These are phyloP conservation scores for Tetragonula clypearis DNA, from an alignment of 1,140 invertebrate species.

Conservation along the genomic window DNA sequence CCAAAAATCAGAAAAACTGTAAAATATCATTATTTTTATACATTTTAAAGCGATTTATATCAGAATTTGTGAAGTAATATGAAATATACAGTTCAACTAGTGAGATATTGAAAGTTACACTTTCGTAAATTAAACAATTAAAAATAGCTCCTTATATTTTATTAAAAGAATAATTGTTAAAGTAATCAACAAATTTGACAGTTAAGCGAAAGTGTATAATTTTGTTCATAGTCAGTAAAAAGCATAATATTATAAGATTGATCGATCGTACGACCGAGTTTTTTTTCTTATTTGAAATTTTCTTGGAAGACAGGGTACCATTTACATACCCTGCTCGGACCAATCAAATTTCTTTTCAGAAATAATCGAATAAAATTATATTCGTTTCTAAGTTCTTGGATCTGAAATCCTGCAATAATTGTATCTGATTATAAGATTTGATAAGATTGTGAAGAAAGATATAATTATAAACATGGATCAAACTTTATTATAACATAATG, in stretches of 20 bases:
- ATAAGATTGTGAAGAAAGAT: not conserved
- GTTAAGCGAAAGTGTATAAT: conserved; percentile 16
- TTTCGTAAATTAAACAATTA: conserved; percentile 19
- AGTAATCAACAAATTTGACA: not conserved
- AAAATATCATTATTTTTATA: conserved; percentile 46
- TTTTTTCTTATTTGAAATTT: conserved; percentile 31
- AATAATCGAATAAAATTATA: not conserved
- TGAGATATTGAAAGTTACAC: not conserved
- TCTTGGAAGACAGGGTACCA: conserved; percentile 32
- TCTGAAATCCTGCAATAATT: not conserved
- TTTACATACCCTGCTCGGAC: conserved; percentile 48
- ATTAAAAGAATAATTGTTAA: not conserved
- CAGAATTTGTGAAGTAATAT: conserved; percentile 5
- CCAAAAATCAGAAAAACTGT: conserved; percentile 14
- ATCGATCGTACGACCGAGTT: conserved; percentile 40
- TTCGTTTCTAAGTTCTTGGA: not conserved
- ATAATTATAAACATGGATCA: not conserved
- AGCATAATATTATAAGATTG: conserved; percentile 39
- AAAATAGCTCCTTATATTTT: not conserved
- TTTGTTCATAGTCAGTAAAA: conserved; percentile 26
- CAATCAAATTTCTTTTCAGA: conserved; percentile 13
- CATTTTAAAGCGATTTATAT: conserved; percentile 20
- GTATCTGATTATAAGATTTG: not conserved
- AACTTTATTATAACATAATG: not conserved
- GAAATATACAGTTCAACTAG: not conserved